Percentiles rank a stretch among this genome's conserved stretches.
Evolutionary conservation across 2,113 vertebrate species (phyloP).

Genomic region (Triplophysa siluroides): DNA sequence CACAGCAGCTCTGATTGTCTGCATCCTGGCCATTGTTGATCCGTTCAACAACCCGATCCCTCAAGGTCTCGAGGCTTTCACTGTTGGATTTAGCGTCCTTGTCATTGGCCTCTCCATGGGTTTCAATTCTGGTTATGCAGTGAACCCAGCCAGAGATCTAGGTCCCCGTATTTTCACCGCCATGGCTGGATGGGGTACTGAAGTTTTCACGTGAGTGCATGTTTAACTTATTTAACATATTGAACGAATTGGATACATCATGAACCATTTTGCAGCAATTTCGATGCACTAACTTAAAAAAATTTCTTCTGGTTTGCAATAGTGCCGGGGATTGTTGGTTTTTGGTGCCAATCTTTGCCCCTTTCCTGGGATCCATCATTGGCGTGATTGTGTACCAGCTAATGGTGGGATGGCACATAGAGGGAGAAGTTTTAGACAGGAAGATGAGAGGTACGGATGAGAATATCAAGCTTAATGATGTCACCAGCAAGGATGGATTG

Average conservation of each 20-base stretch:
- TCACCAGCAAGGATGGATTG: conserved; percentile 74
- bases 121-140: conserved; percentile 96
- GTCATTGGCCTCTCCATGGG: conserved; percentile 97
- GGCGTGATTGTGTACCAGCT: conserved; percentile 89
- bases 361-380: conserved; percentile 83
- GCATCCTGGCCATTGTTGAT: conserved; percentile 93
- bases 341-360: conserved; percentile 87
- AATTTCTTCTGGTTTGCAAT: conserved; percentile 9
- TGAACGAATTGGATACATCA: not conserved
- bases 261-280: not conserved
- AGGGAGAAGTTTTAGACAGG: conserved; percentile 75
- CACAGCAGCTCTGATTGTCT: conserved; percentile 89
- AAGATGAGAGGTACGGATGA: conserved; percentile 57
- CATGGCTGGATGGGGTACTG: conserved; percentile 86
- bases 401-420: conserved; percentile 88
- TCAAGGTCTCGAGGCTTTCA: conserved; percentile 90
- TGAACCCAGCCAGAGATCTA: conserved; percentile 95
- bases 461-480: conserved; percentile 79
- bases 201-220: conserved; percentile 88
- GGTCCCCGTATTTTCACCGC: conserved; percentile 93
- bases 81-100: conserved; percentile 91
- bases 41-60: conserved; percentile 93
- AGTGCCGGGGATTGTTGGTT: conserved; percentile 85
- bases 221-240: not conserved
- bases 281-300: not conserved